A percentile compares a stretch with the other conserved stretches of the same genome.
These are phyloP conservation scores for Mormyrus iriodes DNA, from an alignment of 2,113 vertebrate species.

Conservation along the genomic window DNA sequence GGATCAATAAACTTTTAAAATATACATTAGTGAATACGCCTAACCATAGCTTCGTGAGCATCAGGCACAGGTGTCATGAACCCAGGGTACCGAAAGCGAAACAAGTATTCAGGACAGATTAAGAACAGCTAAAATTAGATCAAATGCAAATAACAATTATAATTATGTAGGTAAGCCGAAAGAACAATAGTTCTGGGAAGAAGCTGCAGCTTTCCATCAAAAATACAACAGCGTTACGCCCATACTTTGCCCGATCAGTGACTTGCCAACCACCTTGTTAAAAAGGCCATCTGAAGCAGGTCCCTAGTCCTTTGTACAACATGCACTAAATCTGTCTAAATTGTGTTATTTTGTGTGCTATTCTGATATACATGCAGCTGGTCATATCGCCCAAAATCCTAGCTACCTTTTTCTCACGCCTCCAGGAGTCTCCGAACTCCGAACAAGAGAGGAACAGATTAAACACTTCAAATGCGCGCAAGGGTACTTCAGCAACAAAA, in stretches of 20 bases:
- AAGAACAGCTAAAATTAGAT: not conserved
- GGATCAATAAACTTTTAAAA: not conserved
- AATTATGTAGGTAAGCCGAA: not conserved
- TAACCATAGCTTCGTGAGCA: not conserved
- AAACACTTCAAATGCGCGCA: not conserved
- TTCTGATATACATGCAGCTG: not conserved
- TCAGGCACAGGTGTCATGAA: not conserved
- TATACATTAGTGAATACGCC: not conserved
- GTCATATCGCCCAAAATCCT: not conserved
- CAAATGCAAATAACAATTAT: not conserved
- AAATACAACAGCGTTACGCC: not conserved
- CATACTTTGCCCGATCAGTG: not conserved
- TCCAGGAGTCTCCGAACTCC: not conserved
- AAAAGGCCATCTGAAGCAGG: not conserved
- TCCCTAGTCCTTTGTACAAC: not conserved
- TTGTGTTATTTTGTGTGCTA: not conserved
- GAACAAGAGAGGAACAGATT: not conserved
- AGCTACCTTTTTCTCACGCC: slow-evolving; percentile 8
- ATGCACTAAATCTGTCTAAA: not conserved
- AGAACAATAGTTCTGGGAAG: not conserved
- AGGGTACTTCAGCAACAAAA: not conserved
- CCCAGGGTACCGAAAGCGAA: not conserved
- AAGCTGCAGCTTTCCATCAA: not conserved
- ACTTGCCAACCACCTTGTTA: not conserved
- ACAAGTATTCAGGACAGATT: not conserved